Evolutionary conservation across 2,113 vertebrate species (phyloP).

Genomic region (Diadophis punctatus): DNA sequence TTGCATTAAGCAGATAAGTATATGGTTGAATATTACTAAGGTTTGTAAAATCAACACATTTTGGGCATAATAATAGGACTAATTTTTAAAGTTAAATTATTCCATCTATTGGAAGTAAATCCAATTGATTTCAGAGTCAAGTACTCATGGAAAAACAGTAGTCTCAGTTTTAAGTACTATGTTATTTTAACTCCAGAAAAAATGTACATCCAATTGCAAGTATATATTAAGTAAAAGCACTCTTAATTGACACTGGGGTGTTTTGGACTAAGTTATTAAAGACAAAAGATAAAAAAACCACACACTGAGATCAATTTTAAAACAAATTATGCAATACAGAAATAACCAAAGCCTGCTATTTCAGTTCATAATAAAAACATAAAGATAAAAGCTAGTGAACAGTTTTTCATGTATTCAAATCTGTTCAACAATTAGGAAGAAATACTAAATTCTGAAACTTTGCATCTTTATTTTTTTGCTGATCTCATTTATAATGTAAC

Average conservation of each 20-base stretch:
- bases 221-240: neutral
- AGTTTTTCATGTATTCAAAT: neutral
- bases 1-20: neutral
- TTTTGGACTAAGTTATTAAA: neutral
- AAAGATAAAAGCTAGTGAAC: neutral
- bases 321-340: neutral
- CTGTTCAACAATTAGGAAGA: neutral
- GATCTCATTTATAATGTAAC: neutral
- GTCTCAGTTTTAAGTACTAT: neutral
- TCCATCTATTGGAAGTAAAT: neutral
- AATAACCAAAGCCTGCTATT: neutral
- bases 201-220: neutral
- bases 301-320: neutral
- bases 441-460: neutral
- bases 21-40: neutral
- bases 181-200: neutral
- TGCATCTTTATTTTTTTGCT: neutral
- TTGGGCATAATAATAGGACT: slow-evolving; percentile 5
- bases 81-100: slow-evolving; percentile 15
- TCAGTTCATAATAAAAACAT: neutral
- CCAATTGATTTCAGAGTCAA: neutral
- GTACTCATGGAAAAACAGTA: neutral
- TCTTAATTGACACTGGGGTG: neutral
- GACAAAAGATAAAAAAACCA: neutral
- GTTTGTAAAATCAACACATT: neutral